These are phyloP conservation scores for Callinectes sapidus DNA, from an alignment of 2,888 invertebrate species.

Conservation along the genomic window DNA sequence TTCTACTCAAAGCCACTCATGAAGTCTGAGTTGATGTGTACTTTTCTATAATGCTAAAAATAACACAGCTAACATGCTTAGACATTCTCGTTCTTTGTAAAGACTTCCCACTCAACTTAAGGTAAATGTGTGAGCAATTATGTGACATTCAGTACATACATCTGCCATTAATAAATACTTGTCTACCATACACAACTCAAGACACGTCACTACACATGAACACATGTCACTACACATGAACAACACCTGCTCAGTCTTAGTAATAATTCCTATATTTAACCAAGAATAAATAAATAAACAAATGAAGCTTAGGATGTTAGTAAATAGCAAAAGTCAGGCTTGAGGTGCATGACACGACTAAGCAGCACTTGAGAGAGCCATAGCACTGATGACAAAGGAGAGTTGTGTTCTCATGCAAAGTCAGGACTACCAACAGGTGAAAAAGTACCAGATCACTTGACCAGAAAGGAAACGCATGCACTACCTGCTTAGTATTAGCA, in stretches of 20 bases:
- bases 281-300: not conserved
- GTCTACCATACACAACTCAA: not conserved
- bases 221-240: not conserved
- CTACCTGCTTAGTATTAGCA: not conserved
- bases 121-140: not conserved
- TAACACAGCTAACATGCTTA: not conserved
- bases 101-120: not conserved
- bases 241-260: not conserved
- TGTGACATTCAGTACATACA: not conserved
- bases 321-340: conserved; percentile 1
- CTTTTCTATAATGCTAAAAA: not conserved
- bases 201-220: not conserved
- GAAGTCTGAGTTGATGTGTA: not conserved
- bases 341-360: not conserved
- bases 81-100: not conserved
- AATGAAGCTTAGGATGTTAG: not conserved
- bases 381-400: not conserved
- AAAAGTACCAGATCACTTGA: not conserved
- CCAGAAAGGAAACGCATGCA: not conserved
- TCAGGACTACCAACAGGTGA: not conserved
- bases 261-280: not conserved
- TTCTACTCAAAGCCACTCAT: not conserved
- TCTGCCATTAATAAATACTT: not conserved
- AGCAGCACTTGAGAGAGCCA: not conserved
- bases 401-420: not conserved